A percentile compares a stretch with the other conserved stretches of the same genome.
These are phyloP conservation scores for Ormyrus pomaceus DNA, from an alignment of 2,888 invertebrate species.

Conservation along the genomic window DNA sequence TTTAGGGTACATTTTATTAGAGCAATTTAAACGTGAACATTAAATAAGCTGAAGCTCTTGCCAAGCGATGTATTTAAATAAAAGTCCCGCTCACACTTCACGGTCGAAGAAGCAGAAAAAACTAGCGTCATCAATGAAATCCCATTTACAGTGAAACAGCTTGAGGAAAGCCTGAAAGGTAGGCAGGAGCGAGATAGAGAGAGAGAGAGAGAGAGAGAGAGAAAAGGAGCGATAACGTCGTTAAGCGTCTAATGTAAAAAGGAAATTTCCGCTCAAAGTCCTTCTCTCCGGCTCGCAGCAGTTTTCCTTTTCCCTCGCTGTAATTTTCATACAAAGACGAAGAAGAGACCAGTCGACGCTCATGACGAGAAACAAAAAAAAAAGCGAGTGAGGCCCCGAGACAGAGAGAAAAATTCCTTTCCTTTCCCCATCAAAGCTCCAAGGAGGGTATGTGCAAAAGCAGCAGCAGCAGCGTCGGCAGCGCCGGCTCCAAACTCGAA, in stretches of 20 bases:
- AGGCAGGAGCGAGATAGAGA: background rate
- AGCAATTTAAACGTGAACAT: too few species aligned
- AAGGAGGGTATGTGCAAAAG: background rate
- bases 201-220: too few species aligned
- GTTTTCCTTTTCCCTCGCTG: slow-evolving; percentile 32
- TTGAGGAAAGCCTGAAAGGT: slow-evolving; percentile 17
- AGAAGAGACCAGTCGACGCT: slow-evolving; percentile 34
- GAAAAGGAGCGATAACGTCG: slow-evolving; percentile 39
- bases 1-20: too few species aligned
- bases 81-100: background rate
- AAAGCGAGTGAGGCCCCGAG: background rate
- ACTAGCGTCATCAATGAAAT: slow-evolving; percentile 36
- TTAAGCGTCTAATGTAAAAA: slow-evolving; percentile 55
- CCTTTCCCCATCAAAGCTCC: slow-evolving; percentile 22
- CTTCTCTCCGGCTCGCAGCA: background rate
- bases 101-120: slow-evolving; percentile 1
- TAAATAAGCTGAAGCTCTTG: too few species aligned
- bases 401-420: slow-evolving; percentile 33
- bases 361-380: slow-evolving; percentile 28
- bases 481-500: slow-evolving; percentile 27
- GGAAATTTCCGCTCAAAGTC: slow-evolving; percentile 53
- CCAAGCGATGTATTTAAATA: too few species aligned
- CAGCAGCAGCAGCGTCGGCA: background rate
- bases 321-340: slow-evolving; percentile 50
- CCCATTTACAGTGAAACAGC: slow-evolving; percentile 35